These are phyloP conservation scores for Ciconia stormi DNA, from an alignment of 2,113 vertebrate genomes.

Conservation along the genomic window DNA sequence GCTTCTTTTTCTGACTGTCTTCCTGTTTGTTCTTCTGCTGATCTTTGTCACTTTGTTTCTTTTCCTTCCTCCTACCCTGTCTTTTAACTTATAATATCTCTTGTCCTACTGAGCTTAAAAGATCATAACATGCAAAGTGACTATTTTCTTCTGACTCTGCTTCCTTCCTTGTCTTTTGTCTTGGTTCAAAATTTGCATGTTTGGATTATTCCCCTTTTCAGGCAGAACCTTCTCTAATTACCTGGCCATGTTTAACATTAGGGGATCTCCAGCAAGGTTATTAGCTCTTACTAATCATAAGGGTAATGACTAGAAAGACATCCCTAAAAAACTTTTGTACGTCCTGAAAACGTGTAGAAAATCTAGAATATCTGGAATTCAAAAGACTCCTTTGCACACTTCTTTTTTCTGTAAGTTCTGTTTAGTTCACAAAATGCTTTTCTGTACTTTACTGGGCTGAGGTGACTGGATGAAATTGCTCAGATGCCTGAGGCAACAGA, in stretches of 20 bases:
- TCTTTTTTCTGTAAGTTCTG: background rate
- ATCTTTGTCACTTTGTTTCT: background rate
- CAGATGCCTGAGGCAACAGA: slow-evolving; percentile 28
- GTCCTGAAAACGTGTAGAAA: background rate
- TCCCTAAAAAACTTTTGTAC: background rate
- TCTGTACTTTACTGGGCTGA: background rate
- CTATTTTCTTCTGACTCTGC: background rate
- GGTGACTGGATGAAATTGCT: background rate
- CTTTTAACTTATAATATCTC: background rate
- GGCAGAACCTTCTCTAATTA: background rate
- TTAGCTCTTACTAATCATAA: background rate
- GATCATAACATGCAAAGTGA: background rate
- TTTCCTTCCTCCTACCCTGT: background rate
- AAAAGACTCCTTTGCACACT: background rate
- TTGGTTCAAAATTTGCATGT: background rate
- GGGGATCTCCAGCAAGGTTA: background rate
- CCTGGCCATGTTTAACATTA: background rate
- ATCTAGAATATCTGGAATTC: background rate
- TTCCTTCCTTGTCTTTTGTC: background rate
- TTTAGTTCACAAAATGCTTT: background rate
- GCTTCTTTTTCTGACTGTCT: background rate
- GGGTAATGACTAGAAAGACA: background rate
- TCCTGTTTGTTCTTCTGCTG: background rate
- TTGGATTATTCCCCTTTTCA: background rate
- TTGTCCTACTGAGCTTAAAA: background rate